These are phyloP conservation scores for Noctua pronuba DNA, from an alignment of 2,888 invertebrate species.

Conservation along the genomic window DNA sequence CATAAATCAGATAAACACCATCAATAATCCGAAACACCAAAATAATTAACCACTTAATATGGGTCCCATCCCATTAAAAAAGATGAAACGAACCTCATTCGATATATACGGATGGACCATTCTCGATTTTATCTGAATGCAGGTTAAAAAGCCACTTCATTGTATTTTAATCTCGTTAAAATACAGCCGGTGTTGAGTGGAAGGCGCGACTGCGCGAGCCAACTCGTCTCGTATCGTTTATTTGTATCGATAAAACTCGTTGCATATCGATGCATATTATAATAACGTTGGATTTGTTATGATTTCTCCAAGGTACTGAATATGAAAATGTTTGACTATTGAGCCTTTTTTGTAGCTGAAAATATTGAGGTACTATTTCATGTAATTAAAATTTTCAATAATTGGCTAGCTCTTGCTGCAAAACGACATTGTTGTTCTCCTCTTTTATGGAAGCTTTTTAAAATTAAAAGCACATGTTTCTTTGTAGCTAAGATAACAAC, in stretches of 20 bases:
- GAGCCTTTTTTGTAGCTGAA: not conserved
- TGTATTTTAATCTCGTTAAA: slow-evolving; percentile 70
- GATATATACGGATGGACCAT: slow-evolving; percentile 40
- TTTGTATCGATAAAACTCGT: slow-evolving; percentile 50
- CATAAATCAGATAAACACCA: not conserved
- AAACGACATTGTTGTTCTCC: not conserved
- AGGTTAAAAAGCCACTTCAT: slow-evolving; percentile 66
- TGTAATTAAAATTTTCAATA: not conserved
- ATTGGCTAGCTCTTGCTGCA: not conserved
- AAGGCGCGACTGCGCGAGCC: slow-evolving; percentile 17
- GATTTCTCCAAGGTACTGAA: slow-evolving; percentile 22
- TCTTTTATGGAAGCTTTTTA: not conserved
- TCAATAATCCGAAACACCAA: slow-evolving; percentile 3
- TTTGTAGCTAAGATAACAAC: not conserved
- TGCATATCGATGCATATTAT: slow-evolving; percentile 35
- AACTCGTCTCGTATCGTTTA: slow-evolving; percentile 52
- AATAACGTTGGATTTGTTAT: slow-evolving; percentile 3
- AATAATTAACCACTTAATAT: slow-evolving; percentile 47
- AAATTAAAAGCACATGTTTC: not conserved
- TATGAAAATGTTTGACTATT: not conserved
- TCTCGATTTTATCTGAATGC: slow-evolving; percentile 59
- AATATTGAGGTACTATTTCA: not conserved
- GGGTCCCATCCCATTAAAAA: slow-evolving; percentile 54
- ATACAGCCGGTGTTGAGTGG: slow-evolving; percentile 36
- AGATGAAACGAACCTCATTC: slow-evolving; percentile 52